phyloP scores from a whole-genome alignment of 2,888 invertebrate species.

The Galeopsomyia nigrocyanea region DNA sequence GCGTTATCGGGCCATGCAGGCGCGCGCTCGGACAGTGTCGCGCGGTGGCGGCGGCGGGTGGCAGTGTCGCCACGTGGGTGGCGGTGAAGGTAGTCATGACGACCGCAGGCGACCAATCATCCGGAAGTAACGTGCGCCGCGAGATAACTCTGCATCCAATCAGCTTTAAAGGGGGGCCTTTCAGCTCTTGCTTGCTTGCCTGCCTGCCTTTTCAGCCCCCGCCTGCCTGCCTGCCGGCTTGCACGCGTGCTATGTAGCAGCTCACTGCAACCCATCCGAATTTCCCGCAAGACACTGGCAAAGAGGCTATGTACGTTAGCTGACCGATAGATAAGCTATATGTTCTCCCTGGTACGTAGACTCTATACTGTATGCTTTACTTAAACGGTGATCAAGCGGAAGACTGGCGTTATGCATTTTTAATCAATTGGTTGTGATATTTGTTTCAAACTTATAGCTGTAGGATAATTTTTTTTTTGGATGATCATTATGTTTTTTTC shows the following conservation, averaged over 20 bases:
- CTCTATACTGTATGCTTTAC: too few species aligned
- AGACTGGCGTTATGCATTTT: too few species aligned
- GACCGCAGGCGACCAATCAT: conserved; percentile 69
- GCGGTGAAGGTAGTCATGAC: conserved; percentile 67
- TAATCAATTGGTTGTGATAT: too few species aligned
- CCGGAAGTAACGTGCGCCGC: conserved; percentile 68
- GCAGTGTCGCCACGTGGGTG: conserved; percentile 56
- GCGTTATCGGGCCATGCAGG: conserved; percentile 54
- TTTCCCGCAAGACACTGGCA: too few species aligned
- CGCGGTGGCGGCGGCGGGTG: conserved; percentile 26
- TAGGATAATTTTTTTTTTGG: too few species aligned
- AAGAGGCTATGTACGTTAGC: too few species aligned
- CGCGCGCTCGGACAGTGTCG: conserved; percentile 37
- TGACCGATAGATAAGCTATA: too few species aligned
- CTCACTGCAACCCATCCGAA: neutral
- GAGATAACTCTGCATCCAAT: conserved; percentile 70
- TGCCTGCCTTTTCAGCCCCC: conserved; percentile 45
- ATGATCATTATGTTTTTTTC: too few species aligned
- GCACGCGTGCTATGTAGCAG: conserved; percentile 9
- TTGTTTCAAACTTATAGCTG: too few species aligned
- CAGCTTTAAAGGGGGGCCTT: conserved; percentile 66
- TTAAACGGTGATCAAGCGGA: too few species aligned
- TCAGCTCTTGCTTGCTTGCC: conserved; percentile 49
- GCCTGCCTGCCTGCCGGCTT: conserved; percentile 38
- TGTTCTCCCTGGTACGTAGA: too few species aligned